A percentile compares a stretch with the other conserved stretches of the same genome.
Evolutionary conservation across 1,140 invertebrate genomes (phyloP).

Genomic region (Drosophila truncata): DNA sequence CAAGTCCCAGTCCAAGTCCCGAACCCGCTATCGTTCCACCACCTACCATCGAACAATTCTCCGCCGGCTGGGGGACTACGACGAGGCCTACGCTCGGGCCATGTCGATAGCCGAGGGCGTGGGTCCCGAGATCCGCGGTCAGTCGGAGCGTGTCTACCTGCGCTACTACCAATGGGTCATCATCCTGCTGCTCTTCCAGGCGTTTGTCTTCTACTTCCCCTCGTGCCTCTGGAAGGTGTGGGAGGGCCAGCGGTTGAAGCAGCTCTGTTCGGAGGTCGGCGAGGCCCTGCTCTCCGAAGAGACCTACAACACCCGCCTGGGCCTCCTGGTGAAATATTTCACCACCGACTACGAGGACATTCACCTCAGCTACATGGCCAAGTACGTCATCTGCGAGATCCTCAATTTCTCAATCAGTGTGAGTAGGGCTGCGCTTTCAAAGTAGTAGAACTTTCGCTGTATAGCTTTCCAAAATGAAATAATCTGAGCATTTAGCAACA

Average conservation of each 20-base stretch:
- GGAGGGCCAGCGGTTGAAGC: constrained; percentile 89
- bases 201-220: constrained; percentile 90
- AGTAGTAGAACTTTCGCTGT: too few species aligned
- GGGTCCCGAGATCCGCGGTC: constrained; percentile 69
- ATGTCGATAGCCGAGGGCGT: constrained; percentile 72
- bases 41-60: neutral
- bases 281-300: constrained; percentile 81
- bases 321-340: constrained; percentile 87
- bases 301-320: constrained; percentile 87
- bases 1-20: neutral
- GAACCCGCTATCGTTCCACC: neutral
- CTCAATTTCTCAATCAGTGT: constrained; percentile 90
- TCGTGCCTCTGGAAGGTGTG: constrained; percentile 91
- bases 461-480: too few species aligned
- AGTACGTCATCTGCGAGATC: constrained; percentile 90
- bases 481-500: too few species aligned
- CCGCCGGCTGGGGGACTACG: constrained; percentile 42
- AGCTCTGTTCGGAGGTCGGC: constrained; percentile 86
- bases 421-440: too few species aligned
- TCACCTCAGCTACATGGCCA: constrained; percentile 90
- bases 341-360: constrained; percentile 87
- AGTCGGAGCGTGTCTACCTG: constrained; percentile 88
- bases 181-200: constrained; percentile 92
- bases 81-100: constrained; percentile 67
- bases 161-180: constrained; percentile 97